These are phyloP conservation scores for Phalacrocorax brasilianus DNA, from an alignment of 2,113 vertebrate genomes.

Conservation along the genomic window DNA sequence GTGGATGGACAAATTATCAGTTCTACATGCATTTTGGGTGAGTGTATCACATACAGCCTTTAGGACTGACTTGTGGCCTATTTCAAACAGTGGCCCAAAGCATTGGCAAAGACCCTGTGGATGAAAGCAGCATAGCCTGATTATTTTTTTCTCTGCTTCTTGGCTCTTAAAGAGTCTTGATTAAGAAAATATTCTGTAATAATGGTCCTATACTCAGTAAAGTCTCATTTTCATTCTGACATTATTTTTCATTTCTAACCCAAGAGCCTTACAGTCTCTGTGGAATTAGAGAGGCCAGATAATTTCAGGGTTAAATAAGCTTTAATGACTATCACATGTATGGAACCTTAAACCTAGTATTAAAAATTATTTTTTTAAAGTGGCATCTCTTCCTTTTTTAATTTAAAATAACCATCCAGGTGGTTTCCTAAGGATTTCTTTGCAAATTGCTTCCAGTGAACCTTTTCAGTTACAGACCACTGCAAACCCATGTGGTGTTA, in stretches of 20 bases:
- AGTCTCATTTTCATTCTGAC: conserved; percentile 70
- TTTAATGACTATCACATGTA: conserved; percentile 85
- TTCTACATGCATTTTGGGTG: background rate
- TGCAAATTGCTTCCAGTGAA: conserved; percentile 83
- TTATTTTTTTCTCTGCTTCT: background rate
- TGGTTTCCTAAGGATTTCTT: conserved; percentile 81
- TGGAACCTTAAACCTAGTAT: conserved; percentile 77
- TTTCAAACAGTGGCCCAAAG: background rate
- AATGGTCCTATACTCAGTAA: conserved; percentile 53
- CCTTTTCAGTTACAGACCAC: conserved; percentile 79
- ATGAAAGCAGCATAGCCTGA: background rate
- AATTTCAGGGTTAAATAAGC: conserved; percentile 85
- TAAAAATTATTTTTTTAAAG: conserved; percentile 78
- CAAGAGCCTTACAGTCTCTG: conserved; percentile 63
- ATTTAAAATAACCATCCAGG: conserved; percentile 82
- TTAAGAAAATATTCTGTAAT: conserved; percentile 65
- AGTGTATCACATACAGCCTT: background rate
- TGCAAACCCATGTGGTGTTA: conserved; percentile 78
- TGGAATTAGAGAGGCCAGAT: conserved; percentile 74
- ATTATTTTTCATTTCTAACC: conserved; percentile 77
- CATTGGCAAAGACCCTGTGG: background rate
- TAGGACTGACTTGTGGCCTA: background rate
- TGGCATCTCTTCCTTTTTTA: conserved; percentile 84
- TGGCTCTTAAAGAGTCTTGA: conserved; percentile 27
- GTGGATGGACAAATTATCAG: background rate